These are phyloP conservation scores for Nemurella pictetii DNA, from an alignment of 2,888 invertebrate genomes.

Conservation along the genomic window DNA sequence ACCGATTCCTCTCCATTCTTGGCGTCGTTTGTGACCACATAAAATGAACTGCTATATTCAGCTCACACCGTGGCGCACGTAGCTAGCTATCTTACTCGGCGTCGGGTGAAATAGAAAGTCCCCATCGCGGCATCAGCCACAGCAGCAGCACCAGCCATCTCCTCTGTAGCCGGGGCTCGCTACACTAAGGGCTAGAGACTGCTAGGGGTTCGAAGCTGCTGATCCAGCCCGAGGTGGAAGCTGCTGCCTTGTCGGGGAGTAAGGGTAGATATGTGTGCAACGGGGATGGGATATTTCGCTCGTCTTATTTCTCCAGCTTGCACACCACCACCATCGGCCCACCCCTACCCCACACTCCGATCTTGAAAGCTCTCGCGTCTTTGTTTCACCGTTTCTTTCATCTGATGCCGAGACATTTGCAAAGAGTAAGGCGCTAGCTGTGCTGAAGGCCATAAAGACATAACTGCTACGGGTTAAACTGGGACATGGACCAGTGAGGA, in stretches of 20 bases:
- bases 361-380: conserved; percentile 7
- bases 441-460: conserved; percentile 9
- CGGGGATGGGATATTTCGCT: background rate
- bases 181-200: too few relatives aligned
- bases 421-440: conserved; percentile 5
- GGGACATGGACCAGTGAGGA: background rate
- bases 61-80: background rate
- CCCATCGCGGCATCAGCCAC: background rate
- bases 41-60: conserved; percentile 18
- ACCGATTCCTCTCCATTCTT: conserved; percentile 3
- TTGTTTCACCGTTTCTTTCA: conserved; percentile 21
- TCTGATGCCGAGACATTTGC: conserved; percentile 12
- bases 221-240: background rate
- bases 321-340: background rate
- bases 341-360: background rate
- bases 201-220: too few relatives aligned
- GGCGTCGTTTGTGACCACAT: conserved; percentile 13
- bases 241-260: background rate
- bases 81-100: background rate
- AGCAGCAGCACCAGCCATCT: too few relatives aligned
- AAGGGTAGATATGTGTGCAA: background rate
- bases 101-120: conserved; percentile 21
- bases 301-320: background rate
- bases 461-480: conserved; percentile 4
- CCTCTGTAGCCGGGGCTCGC: too few relatives aligned